Conservation (phyloP, 2,888 invertebrate genomes). For the Caenorhabditis angaria region DNA sequence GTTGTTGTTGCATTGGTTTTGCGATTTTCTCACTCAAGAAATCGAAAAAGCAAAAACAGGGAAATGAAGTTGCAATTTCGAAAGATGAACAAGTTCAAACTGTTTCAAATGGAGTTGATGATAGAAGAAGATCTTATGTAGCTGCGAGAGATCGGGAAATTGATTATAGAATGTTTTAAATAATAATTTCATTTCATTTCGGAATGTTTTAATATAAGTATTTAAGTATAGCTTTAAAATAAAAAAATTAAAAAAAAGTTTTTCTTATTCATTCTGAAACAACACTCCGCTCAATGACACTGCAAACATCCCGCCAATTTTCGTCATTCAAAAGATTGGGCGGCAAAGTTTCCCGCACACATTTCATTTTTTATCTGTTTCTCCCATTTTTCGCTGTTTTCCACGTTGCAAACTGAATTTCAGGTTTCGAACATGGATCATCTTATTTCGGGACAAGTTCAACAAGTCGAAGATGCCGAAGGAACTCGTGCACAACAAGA, state of each 20-base stretch:
- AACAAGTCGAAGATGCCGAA: conserved; percentile 82
- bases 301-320: conserved; percentile 24
- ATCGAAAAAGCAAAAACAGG: conserved; percentile 10
- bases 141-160: conserved; percentile 31
- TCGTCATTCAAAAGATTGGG: conserved; percentile 12
- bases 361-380: conserved; percentile 2
- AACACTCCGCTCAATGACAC: conserved; percentile 29
- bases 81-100: conserved; percentile 23
- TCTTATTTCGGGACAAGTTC: conserved; percentile 41
- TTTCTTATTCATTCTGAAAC: not conserved
- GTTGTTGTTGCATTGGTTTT: conserved; percentile 38
- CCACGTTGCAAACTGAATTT: not conserved
- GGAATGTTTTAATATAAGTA: too few species aligned
- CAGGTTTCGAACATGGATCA: conserved; percentile 31
- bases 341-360: conserved; percentile 10
- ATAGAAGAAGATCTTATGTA: conserved; percentile 33
- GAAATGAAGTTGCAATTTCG: conserved; percentile 20
- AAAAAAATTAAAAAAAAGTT: not conserved
- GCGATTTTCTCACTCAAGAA: conserved; percentile 3
- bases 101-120: conserved; percentile 2
- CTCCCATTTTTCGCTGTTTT: not conserved
- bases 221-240: too few species aligned
- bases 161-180: conserved; percentile 15
- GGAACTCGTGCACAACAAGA: conserved; percentile 92
- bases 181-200: too few species aligned